These are phyloP conservation scores for Spilarctia lutea DNA, from an alignment of 2,888 invertebrate genomes.

Conservation along the genomic window DNA sequence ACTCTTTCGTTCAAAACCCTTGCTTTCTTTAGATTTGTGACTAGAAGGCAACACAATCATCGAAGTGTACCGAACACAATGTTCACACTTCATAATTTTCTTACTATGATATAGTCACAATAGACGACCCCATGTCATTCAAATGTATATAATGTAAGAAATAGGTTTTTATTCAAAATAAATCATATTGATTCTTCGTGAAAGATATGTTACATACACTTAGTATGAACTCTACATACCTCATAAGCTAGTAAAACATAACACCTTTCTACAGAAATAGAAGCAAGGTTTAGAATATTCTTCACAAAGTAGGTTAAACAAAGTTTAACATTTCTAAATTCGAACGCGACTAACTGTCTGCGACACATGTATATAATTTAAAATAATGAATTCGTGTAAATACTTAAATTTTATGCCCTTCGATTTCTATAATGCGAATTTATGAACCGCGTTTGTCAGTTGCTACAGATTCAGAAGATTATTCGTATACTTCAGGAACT, in stretches of 20 bases:
- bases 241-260: background rate
- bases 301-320: conserved; percentile 9
- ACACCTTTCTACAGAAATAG: background rate
- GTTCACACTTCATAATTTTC: background rate
- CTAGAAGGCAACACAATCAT: background rate
- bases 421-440: conserved; percentile 13
- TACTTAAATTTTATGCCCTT: conserved; percentile 11
- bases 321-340: conserved; percentile 12
- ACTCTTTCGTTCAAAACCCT: background rate
- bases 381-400: conserved; percentile 15
- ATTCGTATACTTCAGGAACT: background rate
- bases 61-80: background rate
- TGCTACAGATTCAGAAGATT: background rate
- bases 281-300: background rate
- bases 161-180: too few species aligned
- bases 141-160: background rate
- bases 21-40: background rate
- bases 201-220: too few species aligned
- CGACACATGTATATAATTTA: conserved; percentile 15
- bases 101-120: background rate
- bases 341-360: conserved; percentile 13
- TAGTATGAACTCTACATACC: too few species aligned
- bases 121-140: background rate
- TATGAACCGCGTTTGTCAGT: background rate
- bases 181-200: too few species aligned